phyloP scores from a whole-genome alignment of 1,140 invertebrate genomes.

The Orchesella cincta region DNA sequence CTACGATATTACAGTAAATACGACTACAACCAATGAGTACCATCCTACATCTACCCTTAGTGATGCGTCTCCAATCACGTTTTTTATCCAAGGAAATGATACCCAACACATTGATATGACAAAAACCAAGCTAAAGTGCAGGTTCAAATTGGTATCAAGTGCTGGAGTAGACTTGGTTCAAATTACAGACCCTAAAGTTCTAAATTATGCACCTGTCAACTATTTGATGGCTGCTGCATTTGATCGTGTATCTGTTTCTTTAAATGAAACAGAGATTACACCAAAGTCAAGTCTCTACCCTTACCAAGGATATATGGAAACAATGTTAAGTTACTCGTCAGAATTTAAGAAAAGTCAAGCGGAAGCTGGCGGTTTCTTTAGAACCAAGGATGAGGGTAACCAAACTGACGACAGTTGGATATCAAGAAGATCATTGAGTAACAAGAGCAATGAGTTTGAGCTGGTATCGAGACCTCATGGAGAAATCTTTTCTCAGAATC shows the following conservation, averaged over 20 bases:
- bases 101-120: background rate
- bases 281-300: conserved; percentile 56
- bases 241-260: conserved; percentile 55
- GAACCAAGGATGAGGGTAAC: conserved; percentile 42
- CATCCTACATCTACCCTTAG: background rate
- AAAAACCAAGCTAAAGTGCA: background rate
- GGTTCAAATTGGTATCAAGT: background rate
- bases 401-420: conserved; percentile 49
- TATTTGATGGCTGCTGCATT: conserved; percentile 58
- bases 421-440: conserved; percentile 50
- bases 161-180: background rate
- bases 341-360: conserved; percentile 56
- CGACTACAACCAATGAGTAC: background rate
- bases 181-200: background rate
- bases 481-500: conserved; percentile 43
- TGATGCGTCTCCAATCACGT: background rate
- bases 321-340: conserved; percentile 54
- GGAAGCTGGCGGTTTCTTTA: conserved; percentile 50
- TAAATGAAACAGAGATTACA: conserved; percentile 58
- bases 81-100: background rate
- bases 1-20: background rate
- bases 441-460: conserved; percentile 49
- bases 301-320: conserved; percentile 59
- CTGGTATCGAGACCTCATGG: conserved; percentile 44
- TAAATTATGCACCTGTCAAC: conserved; percentile 50